Conservation (phyloP, 2,888 invertebrate genomes). For the Branchinecta sandiegonensis region DNA sequence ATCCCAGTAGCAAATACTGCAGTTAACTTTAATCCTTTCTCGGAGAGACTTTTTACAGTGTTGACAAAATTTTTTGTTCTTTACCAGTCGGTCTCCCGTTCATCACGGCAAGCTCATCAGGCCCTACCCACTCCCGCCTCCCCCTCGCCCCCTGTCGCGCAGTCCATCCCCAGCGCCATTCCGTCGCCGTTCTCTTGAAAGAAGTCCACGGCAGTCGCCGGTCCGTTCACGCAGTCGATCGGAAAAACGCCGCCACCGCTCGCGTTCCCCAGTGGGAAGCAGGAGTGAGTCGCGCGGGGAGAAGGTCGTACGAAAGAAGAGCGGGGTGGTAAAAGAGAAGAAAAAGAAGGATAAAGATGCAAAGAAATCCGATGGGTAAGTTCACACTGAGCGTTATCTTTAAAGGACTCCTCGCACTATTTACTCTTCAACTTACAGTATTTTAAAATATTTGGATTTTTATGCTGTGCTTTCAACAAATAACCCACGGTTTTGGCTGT, state of each 20-base stretch:
- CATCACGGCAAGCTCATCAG: no score
- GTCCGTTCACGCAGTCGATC: neutral
- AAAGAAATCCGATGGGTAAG: neutral
- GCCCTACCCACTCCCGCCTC: neutral
- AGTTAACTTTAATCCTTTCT: no score
- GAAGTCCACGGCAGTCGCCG: neutral
- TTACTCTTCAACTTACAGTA: no score
- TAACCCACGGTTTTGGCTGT: no score
- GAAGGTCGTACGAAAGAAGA: neutral
- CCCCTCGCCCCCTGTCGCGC: neutral
- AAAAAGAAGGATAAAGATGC: constrained; percentile 7
- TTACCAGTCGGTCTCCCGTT: no score
- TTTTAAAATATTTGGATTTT: no score
- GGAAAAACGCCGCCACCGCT: neutral
- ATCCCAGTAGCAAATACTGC: no score
- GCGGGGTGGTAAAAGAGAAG: neutral
- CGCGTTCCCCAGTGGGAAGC: neutral
- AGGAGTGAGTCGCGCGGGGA: neutral
- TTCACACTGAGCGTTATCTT: no score
- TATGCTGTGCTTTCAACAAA: no score
- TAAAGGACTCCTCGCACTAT: no score
- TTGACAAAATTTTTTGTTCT: no score
- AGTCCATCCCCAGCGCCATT: neutral
- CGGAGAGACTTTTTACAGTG: no score
- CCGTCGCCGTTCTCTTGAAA: neutral